These are phyloP conservation scores for Habroteleia sp. DNA, from an alignment of 2,888 invertebrate species.

Conservation along the genomic window DNA sequence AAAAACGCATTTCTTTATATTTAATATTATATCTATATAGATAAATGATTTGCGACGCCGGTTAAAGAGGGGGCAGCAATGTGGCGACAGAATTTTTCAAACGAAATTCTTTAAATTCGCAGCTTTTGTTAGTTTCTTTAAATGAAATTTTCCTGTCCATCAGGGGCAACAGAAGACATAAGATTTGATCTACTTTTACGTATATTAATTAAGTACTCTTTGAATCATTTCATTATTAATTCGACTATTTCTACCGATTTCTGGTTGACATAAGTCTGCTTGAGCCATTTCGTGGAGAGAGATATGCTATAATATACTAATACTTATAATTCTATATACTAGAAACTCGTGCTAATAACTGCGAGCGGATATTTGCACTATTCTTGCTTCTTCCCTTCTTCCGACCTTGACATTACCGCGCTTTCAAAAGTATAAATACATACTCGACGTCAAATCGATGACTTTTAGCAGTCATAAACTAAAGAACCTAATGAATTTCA, in stretches of 20 bases:
- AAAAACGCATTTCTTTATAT: conserved; percentile 10
- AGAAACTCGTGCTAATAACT: conserved; percentile 41
- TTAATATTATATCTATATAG: conserved; percentile 11
- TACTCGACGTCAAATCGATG: conserved; percentile 25
- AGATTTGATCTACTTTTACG: conserved; percentile 36
- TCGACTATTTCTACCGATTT: conserved; percentile 35
- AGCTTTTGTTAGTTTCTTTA: no score
- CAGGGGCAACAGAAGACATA: conserved; percentile 48
- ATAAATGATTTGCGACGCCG: conserved; percentile 19
- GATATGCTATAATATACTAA: conserved; percentile 30
- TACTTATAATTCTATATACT: conserved; percentile 30
- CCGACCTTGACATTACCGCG: conserved; percentile 36
- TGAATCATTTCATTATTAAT: conserved; percentile 2
- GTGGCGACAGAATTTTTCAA: no score
- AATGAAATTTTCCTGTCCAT: no score
- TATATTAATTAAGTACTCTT: conserved; percentile 19
- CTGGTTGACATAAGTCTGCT: conserved; percentile 40
- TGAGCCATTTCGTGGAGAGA: conserved; percentile 40
- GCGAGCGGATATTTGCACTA: conserved; percentile 36
- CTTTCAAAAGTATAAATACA: conserved; percentile 22
- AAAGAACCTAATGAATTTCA: not conserved
- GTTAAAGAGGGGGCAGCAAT: conserved; percentile 3
- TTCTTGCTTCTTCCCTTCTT: conserved; percentile 25
- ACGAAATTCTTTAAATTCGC: no score
- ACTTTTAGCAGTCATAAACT: conserved; percentile 18